Base-by-base conservation (phyloP, 2,888 invertebrate species). In the Folsomia candida region DNA sequence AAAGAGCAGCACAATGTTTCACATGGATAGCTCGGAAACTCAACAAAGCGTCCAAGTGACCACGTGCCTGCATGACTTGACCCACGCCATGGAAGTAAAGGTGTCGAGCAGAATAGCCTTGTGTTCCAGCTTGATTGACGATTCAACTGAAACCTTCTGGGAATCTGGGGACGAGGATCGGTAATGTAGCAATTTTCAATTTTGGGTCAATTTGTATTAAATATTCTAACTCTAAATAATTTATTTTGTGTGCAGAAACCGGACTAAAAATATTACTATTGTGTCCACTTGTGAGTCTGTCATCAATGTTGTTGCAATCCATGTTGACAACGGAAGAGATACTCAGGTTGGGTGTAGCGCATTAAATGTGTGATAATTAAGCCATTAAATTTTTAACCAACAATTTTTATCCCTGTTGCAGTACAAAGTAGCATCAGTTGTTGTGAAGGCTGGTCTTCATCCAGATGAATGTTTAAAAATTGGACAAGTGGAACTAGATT, bases 91-190 rank as follows among this genome's bases (percentile, higher is more conserved):
- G 29, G 92, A 93, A 79, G 88, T 96, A 62, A 92, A 91, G 78
- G 94, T 94, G 0, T 97, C 97, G 0, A 97, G 96, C 77, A 87
- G 97, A 0, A 93, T 91, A 81, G 96, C 94, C 6, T 95, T 98
- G 94, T 90, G 94, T 2, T 92, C 91, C 1, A 94, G 95, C 77
- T 86, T 98, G 20, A 92, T 91, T 0, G 98, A 98, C 82, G 92
- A 91, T 81, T 94, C 94, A 3, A 96, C 97, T 0, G 98, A 98
- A 83, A 98, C 98, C 0, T 98, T 98, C 84, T 98, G 98, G 98
- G 98, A 98, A 84, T 96, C 96, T 51, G 97, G 96, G 0, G 97
- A 97, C 81, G 97, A 97, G 81, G 97, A 98, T 84, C 83, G 73
- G 73, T 65, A 54, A 65, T 60, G 6, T 20, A 20, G 20, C 57